Base-by-base conservation (phyloP, 2,888 invertebrate genomes). In the Rugalucina vietnamica region DNA sequence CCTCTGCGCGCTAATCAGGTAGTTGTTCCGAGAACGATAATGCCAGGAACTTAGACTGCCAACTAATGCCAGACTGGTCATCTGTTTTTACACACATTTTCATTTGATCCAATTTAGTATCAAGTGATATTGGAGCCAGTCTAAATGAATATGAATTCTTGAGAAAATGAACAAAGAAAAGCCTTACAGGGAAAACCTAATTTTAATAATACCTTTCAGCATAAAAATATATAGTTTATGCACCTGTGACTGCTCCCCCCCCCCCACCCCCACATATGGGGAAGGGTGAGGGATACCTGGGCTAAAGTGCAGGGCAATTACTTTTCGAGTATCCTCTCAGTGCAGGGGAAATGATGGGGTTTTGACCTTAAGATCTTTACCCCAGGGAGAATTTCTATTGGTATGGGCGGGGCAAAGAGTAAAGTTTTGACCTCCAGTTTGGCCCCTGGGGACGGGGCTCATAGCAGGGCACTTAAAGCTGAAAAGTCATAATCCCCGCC, bases 11-110 rank as follows among this genome's bases (percentile, higher is more conserved):
- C 75, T 84, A 84, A 84, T 84, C 84, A 84, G 29, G 74, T 70
- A 57, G 77, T 79, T 76, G 78, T 84, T 74, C 70, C 34, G 49
- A 39, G 72, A 78, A 84, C 84, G 79, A 78, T 81, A 81, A 81
- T 60, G 75, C 78, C 81, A 84, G 71, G 72, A 57, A 78, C 79
- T 73, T 78, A 69, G 72, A 75, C 81, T 81, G 84, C 84, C 84
- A 84, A 60, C 32, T 43, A 37, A 36, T 49, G 24, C 37, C 57
- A 57, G 49, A 65, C 36, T 71, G 84, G 81, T 81, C 84, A 84
- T 84, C 84, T 84, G 84, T 84, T 84, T 81, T 81, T 75, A 84
- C 84, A 70, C 78, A 43, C 5, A 24, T 32, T 65, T 65, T 5
- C 65, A 65, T 1, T 32, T 34, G 65, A 65, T 65, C 65, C 32